Percentiles rank a stretch among this genome's conserved stretches.
Evolutionary conservation across 2,797 vertebrate genomes (phyloP).

Genomic region (Emydoidea blandingii): DNA sequence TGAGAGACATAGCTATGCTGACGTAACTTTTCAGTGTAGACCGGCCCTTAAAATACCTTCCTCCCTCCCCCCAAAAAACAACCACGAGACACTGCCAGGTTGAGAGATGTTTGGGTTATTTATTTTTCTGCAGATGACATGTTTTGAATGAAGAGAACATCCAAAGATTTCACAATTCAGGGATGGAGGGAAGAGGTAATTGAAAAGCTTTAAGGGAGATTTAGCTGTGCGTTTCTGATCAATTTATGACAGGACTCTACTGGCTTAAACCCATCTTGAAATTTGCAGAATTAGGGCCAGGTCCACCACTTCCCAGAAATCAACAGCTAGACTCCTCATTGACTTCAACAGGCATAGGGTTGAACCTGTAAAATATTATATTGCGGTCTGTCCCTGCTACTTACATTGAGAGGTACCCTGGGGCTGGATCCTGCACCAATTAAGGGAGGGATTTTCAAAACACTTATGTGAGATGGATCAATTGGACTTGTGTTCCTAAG

Average conservation of each 20-base stretch:
- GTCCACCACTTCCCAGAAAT: not conserved
- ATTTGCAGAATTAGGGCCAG: not conserved
- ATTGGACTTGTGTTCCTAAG: too few species aligned
- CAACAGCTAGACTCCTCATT: not conserved
- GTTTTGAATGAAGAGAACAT: not conserved
- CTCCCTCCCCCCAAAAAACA: not conserved
- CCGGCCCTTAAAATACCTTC: not conserved
- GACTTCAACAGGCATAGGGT: not conserved
- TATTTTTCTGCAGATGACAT: not conserved
- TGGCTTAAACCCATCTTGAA: not conserved
- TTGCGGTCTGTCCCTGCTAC: not conserved
- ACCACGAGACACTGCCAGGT: not conserved
- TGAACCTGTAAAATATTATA: not conserved
- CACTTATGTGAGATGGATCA: not conserved
- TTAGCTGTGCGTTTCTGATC: not conserved
- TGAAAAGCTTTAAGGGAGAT: not conserved
- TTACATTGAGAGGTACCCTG: not conserved
- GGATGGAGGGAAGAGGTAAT: not conserved
- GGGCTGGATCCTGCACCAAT: not conserved
- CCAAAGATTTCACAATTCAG: not conserved
- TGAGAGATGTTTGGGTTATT: not conserved
- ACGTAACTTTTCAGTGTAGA: not conserved
- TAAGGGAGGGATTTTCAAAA: not conserved
- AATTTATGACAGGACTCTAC: not conserved
- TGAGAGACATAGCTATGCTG: not conserved